Evolutionary conservation across 2,888 invertebrate genomes (phyloP).

Genomic region (Stenodera caucasica): DNA sequence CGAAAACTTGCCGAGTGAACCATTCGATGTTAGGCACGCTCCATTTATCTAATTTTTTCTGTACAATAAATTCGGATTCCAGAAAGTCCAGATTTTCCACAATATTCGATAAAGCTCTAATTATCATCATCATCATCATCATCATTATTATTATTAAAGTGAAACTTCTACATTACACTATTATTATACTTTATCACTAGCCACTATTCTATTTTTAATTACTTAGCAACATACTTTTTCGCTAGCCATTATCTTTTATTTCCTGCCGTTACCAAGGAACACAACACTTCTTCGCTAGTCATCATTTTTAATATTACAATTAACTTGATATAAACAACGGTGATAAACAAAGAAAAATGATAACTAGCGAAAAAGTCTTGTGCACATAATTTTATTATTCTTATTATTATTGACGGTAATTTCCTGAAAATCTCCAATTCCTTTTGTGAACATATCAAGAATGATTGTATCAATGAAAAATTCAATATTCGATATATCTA

Average conservation of each 20-base stretch:
- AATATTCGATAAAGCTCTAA: neutral
- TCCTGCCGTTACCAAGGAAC: too few relatives aligned
- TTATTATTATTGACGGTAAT: conserved; percentile 11
- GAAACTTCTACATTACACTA: neutral
- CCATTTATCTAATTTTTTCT: conserved; percentile 38
- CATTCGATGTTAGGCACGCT: conserved; percentile 31
- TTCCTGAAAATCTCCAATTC: neutral
- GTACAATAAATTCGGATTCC: conserved; percentile 26
- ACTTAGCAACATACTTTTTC: too few relatives aligned
- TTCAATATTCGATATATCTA: neutral
- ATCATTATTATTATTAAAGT: neutral
- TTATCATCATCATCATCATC: neutral
- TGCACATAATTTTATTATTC: conserved; percentile 1
- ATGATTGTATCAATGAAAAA: neutral
- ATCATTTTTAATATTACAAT: too few relatives aligned
- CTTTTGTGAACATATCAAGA: neutral
- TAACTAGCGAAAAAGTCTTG: too few relatives aligned
- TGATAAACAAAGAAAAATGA: too few relatives aligned
- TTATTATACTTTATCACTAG: neutral
- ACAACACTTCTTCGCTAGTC: too few relatives aligned
- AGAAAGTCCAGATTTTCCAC: conserved; percentile 2
- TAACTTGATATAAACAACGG: too few relatives aligned
- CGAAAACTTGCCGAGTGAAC: conserved; percentile 34
- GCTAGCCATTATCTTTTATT: too few relatives aligned
- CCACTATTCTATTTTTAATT: too few relatives aligned